Percentiles rank a stretch among this genome's conserved stretches.
These are phyloP conservation scores for Microcebus griseorufus DNA, from an alignment of 2,113 vertebrate species.

Conservation along the genomic window DNA sequence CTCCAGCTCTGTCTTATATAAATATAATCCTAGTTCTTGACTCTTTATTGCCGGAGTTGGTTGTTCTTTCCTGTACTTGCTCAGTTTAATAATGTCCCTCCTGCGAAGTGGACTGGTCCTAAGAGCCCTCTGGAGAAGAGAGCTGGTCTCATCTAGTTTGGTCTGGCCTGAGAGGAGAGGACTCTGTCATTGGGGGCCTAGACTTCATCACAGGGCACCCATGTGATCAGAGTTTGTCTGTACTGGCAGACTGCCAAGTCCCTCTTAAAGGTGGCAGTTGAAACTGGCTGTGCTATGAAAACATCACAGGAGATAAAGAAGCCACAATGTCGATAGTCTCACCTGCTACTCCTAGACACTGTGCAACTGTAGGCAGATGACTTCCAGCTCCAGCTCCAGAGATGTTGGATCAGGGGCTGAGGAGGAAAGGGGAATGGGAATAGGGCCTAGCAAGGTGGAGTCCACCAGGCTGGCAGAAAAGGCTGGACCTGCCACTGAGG, in stretches of 20 bases:
- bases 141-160: not conserved
- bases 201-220: not conserved
- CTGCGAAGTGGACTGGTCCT: not conserved
- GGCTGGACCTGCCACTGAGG: not conserved
- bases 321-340: not conserved
- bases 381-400: not conserved
- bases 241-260: not conserved
- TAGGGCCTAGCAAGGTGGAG: not conserved
- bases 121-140: not conserved
- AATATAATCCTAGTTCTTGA: not conserved
- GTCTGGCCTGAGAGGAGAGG: not conserved
- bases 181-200: not conserved
- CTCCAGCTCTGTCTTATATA: not conserved
- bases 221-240: not conserved
- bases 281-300: not conserved
- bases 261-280: not conserved
- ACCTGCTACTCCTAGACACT: not conserved
- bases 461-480: not conserved
- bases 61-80: not conserved
- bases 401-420: not conserved
- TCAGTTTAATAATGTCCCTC: not conserved
- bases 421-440: not conserved
- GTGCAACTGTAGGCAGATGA: not conserved
- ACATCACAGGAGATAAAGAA: not conserved
- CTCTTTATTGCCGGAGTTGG: not conserved